Evolutionary conservation across 1,140 invertebrate species (phyloP), one percentile per base, ranked within the genome.

Genomic region (Pseudomyrmex concolor): DNA sequence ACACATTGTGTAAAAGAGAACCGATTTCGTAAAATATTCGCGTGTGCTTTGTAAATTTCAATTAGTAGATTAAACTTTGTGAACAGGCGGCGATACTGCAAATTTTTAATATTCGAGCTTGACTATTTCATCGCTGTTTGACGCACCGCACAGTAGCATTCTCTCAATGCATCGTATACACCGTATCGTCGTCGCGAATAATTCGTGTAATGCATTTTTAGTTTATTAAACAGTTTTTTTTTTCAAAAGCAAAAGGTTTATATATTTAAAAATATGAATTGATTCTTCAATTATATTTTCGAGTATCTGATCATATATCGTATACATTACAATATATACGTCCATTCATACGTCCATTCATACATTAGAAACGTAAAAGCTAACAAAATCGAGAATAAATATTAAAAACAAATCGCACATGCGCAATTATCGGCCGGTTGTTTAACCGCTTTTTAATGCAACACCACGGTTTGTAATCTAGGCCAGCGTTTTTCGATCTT

Each of bases 51-150:
- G 66, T 70, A 59, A 59, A 71, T 59, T 59, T 80, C 76, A 71
- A 80, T 80, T 80, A 80, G 76, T 22, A 71, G 54, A 80, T 80
- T 80, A 71, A 80, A 71, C 43, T 80, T 80, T 10, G 54, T 34
- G 8, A 50, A 15, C 62, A n/a, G 51, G 9, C 74, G 19, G 0
- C 43, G 43, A 13, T 59, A 34, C 45, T 78, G 76, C 43, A 78
- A 22, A 22, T 68, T 80, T 70, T 80, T 71, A 70, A 59, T 60
- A 71, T 60, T 48, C 7, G 13, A 17, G 45, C 67, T 80, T 55
- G 43, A 80, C 50, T 68, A 55, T 55, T 71, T 71, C 54, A 17
- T 15, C 19, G 48, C 0, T 70, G 43, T 57, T 70, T 70, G 51
- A 50, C 22, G 64, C 54, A 19, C 25, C 43, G 34, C 34, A 17